Evolutionary conservation across 2,797 vertebrate species (phyloP).

Genomic region (Chelidonichthys spinosus): DNA sequence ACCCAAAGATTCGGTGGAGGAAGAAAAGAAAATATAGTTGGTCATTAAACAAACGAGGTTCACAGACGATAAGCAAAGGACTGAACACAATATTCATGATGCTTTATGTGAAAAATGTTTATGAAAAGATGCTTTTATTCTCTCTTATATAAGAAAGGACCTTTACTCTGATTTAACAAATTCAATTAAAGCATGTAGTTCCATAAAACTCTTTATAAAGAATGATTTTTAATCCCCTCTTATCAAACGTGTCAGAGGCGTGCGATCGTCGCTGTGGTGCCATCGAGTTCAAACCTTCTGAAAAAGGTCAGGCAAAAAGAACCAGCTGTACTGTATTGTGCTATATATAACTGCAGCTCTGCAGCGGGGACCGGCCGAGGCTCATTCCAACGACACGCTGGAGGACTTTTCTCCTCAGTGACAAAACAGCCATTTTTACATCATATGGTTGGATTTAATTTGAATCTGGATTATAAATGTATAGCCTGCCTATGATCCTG

Average conservation of each 20-base stretch:
- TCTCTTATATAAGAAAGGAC: too few relatives aligned
- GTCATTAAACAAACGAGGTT: background rate
- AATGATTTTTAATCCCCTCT: background rate
- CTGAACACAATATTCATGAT: background rate
- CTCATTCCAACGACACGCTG: constrained; percentile 40
- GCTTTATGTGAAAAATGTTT: background rate
- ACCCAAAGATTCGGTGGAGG: background rate
- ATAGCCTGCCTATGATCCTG: background rate
- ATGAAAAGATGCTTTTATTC: too few relatives aligned
- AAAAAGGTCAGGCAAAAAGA: constrained; percentile 44
- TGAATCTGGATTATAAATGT: background rate
- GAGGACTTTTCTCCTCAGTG: background rate
- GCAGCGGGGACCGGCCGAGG: constrained; percentile 27
- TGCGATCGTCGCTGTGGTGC: background rate
- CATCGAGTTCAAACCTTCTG: constrained; percentile 52
- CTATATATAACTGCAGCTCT: constrained; percentile 69
- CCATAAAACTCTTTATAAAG: constrained; percentile 13
- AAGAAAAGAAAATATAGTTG: background rate
- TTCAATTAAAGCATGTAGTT: background rate
- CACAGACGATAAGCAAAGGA: background rate
- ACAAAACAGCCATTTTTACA: constrained; percentile 16
- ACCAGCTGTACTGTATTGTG: constrained; percentile 28
- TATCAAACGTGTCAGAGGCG: constrained; percentile 1
- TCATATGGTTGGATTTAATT: background rate
- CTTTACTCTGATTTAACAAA: too few relatives aligned